A percentile compares a stretch with the other conserved stretches of the same genome.
phyloP scores from a whole-genome alignment of 2,888 invertebrate species.

The Schizotus pectinicornis region DNA sequence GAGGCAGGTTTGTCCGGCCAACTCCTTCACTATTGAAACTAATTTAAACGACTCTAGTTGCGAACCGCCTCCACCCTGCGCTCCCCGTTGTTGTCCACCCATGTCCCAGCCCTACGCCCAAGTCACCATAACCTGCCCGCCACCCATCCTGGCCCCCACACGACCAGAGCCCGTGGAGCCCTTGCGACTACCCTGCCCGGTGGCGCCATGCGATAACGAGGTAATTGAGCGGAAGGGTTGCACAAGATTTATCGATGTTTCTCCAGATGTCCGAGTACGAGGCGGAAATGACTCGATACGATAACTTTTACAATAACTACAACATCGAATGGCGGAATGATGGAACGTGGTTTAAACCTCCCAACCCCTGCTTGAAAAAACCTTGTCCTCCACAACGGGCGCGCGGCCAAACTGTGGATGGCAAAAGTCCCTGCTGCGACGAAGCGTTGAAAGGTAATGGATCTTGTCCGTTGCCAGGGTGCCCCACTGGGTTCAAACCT shows the following conservation, averaged over 20 bases:
- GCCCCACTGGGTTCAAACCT: conserved; percentile 54
- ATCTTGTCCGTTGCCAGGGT: conserved; percentile 21
- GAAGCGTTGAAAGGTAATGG: not conserved
- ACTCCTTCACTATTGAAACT: not conserved
- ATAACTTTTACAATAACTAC: conserved; percentile 54
- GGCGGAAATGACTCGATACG: conserved; percentile 41
- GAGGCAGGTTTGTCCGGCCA: conserved; percentile 20
- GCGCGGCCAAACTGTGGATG: conserved; percentile 43
- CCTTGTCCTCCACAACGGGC: conserved; percentile 11
- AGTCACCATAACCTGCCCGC: conserved; percentile 47
- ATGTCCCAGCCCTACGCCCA: conserved; percentile 38
- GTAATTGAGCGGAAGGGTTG: not conserved
- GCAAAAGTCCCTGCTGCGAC: conserved; percentile 41
- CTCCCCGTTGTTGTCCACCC: conserved; percentile 10
- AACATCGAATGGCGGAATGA: conserved; percentile 47
- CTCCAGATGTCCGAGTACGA: conserved; percentile 39
- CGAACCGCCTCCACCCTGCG: conserved; percentile 13
- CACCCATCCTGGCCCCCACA: conserved; percentile 48
- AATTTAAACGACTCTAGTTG: conserved; percentile 10
- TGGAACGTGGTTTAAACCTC: conserved; percentile 4
- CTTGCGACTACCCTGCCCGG: conserved; percentile 42
- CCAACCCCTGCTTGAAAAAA: too few relatives aligned
- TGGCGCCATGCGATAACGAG: not conserved
- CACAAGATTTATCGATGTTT: not conserved
- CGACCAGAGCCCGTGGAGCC: conserved; percentile 50